Base-by-base conservation (phyloP, 1,140 invertebrate genomes). In the Hyles euphorbiae region DNA sequence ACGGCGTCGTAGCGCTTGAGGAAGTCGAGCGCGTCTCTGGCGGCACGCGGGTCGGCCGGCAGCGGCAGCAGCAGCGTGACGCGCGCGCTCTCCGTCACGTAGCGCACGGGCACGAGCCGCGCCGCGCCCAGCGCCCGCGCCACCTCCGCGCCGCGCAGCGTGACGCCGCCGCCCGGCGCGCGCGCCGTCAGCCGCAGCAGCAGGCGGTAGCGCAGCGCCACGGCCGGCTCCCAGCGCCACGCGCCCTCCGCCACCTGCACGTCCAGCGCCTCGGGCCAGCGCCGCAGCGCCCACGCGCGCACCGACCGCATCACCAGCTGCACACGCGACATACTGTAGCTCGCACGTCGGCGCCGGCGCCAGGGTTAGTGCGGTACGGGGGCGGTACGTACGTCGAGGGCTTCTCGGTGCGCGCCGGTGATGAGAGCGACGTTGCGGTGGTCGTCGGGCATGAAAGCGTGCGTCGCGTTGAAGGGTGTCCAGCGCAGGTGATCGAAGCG, bases 171-270 rank as follows among this genome's bases (percentile, higher is more conserved):
- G 32, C 95, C 95, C 49, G 98, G 81, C 1, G 95, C 94, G 69
- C 97, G 94, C 52, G 93, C 92, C 40, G 53, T 56, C 51, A 93
- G 91, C 45, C 89, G 87, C 9, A 98, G 74, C 88, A 98, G 96
- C 22, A 98, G 75, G 52, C 94, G 92, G 83, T 98, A 98, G 80
- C 96, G 95, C 91, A 98, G 94, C 48, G 97, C 97, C 68, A 95
- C 89, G 0, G 95, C 94, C 6, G 96, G 94, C 88, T 98, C 96
- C 85, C 97, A 98, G 68, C 92, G 91, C 67, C 93, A 90, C 69
- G 98, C 98, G 1, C 96, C 96, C 83, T 96, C 96, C 8, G 95
- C 76, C 8, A 98, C 81, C 54, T 64, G 64, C 22, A 69, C 68
- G 48, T 11, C 47, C 12, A 6, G 43, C 9, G 64, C 67, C 40